A percentile compares a stretch with the other conserved stretches of the same genome.
These are phyloP conservation scores for Melanotaenia nigrans DNA, from an alignment of 2,797 vertebrate genomes.

Conservation along the genomic window DNA sequence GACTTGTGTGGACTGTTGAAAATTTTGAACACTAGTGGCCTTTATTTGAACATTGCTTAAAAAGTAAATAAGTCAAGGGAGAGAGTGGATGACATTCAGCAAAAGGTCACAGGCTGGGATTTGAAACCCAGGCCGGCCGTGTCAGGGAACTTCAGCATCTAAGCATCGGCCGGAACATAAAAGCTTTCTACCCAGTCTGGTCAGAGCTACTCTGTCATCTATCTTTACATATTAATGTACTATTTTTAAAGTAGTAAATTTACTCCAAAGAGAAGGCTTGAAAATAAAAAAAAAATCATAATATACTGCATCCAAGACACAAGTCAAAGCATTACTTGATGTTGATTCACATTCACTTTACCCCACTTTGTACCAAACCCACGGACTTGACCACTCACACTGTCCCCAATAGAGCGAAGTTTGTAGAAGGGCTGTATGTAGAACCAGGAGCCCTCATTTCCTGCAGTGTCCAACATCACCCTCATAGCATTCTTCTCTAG, in stretches of 20 bases:
- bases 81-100: not conserved
- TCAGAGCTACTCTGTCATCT: not conserved
- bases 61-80: not conserved
- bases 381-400: slow-evolving; percentile 83
- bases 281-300: not conserved
- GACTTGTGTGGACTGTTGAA: not conserved
- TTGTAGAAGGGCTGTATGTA: slow-evolving; percentile 99
- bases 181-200: no score
- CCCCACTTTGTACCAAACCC: not conserved
- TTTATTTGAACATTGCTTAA: not conserved
- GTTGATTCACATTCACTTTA: not conserved
- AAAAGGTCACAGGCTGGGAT: not conserved
- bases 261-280: not conserved
- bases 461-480: slow-evolving; percentile 94
- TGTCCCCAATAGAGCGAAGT: slow-evolving; percentile 96
- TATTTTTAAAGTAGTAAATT: not conserved
- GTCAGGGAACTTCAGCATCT: no score
- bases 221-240: not conserved
- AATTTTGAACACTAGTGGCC: not conserved
- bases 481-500: slow-evolving; percentile 99
- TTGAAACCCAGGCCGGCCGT: no score
- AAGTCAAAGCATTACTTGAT: slow-evolving; percentile 10
- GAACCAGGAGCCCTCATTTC: slow-evolving; percentile 99
- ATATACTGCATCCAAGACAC: not conserved
- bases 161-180: no score